Conservation (phyloP, 30 jellyfish, hydroid and myxozoan species). For the Aurelia sp. region DNA sequence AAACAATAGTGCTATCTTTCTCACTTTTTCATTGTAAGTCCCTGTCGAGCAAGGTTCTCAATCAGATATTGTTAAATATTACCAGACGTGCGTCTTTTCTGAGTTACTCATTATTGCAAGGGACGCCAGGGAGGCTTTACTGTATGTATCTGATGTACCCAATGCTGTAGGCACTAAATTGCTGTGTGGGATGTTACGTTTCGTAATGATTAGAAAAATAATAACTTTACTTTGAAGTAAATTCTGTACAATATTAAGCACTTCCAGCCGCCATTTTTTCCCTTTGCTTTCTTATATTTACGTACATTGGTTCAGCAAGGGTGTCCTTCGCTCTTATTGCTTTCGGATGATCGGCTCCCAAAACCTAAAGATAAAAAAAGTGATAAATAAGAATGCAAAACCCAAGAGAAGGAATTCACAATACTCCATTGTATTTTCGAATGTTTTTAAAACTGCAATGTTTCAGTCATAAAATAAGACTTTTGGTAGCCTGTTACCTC, state of each 20-base stretch:
- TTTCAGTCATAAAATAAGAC: no score
- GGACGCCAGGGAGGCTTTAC: no score
- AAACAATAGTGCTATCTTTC: no score
- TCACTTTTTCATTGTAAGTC: no score
- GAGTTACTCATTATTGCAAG: no score
- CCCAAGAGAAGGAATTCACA: not conserved
- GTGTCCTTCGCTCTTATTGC: constrained; percentile 61
- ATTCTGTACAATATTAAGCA: constrained; percentile 2
- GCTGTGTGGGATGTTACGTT: not conserved
- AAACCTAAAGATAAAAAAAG: constrained; percentile 21
- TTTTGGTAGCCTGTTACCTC: no score
- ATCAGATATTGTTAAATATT: no score
- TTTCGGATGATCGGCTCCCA: constrained; percentile 74
- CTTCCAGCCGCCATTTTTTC: constrained; percentile 38
- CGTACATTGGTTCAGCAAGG: constrained; percentile 62
- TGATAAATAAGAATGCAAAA: not conserved
- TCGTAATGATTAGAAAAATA: not conserved
- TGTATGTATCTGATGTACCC: no score
- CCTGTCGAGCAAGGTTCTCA: no score
- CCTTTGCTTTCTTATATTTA: constrained; percentile 21
- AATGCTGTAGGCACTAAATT: not conserved
- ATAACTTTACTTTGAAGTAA: not conserved
- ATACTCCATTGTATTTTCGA: not conserved
- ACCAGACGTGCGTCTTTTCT: no score
- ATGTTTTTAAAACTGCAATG: no score